Evolutionary conservation across 2,797 vertebrate species (phyloP), one percentile per base, ranked within the genome.

Genomic region (Myioborus miniatus): DNA sequence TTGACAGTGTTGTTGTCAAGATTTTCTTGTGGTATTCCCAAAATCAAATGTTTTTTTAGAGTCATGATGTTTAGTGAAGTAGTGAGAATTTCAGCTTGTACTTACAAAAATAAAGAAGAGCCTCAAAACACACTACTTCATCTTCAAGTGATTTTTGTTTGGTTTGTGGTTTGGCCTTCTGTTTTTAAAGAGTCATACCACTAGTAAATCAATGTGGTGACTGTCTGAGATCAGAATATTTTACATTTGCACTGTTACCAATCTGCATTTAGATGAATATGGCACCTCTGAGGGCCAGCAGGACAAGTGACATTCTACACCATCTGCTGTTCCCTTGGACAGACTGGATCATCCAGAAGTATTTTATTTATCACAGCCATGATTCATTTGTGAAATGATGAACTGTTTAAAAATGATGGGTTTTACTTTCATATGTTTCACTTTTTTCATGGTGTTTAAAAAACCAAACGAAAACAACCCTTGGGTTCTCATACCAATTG

Each of bases 1-100:
- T 87, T 72, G 55, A 22, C 29, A 58, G 17, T 49, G 17, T 0
- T 58, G 27, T 17, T 79, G 12, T 89, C 26, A 89, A 72, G 39
- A 46, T 60, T 87, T 88, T 74, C n/a, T 70, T 83, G 50, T 37
- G 44, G 39, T 47, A 49, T 80, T 89, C 43, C 27, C 44, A 37
- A 95, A 90, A 93, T 86, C 36, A 87, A 39, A 83, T 56, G 43
- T 77, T 91, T 95, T 85, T 29, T 85, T 89, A 81, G 78, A 92
- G n/a, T 12, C 37, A 39, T 55, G 39, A 6, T 64, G 3, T 83
- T 91, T 44, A 71, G 30, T 23, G 32, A 89, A 70, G 39, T 43
- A 78, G 18, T 55, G 22, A 89, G 49, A 74, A 91, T 83, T 90
- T 90, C 60, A 83, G 9, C 37, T 77, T 62, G 12, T 26, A n/a